These are phyloP conservation scores for Epistrophella euchroma DNA, from an alignment of 2,888 invertebrate genomes.

Conservation along the genomic window DNA sequence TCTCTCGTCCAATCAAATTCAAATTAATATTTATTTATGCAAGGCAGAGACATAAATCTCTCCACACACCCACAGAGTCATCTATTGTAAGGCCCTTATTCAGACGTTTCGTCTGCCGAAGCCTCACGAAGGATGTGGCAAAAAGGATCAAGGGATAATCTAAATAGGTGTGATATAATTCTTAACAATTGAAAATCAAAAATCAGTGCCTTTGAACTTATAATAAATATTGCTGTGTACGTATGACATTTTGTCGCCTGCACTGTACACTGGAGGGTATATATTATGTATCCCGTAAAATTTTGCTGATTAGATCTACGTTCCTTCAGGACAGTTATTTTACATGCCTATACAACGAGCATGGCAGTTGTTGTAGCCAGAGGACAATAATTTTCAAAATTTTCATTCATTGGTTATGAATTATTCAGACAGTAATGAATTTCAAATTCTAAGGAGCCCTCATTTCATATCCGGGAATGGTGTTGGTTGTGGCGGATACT, in stretches of 20 bases:
- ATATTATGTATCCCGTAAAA: background rate
- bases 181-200: constrained; percentile 61
- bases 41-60: constrained; percentile 72
- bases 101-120: constrained; percentile 13
- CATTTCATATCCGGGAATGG: constrained; percentile 41
- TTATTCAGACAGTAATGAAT: constrained; percentile 72
- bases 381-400: constrained; percentile 65
- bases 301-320: constrained; percentile 57
- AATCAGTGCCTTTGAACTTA: constrained; percentile 58
- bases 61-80: constrained; percentile 18
- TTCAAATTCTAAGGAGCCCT: constrained; percentile 60
- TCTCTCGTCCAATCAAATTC: constrained; percentile 70
- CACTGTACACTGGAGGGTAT: background rate
- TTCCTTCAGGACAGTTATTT: constrained; percentile 25
- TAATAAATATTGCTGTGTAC: constrained; percentile 1
- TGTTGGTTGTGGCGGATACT: constrained; percentile 19
- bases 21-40: constrained; percentile 75
- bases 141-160: constrained; percentile 68
- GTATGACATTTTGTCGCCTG: constrained; percentile 28
- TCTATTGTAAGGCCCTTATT: constrained; percentile 66
- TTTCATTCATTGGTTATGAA: constrained; percentile 69
- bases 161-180: constrained; percentile 72
- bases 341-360: background rate
- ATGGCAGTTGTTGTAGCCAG: constrained; percentile 32
- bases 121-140: constrained; percentile 24